phyloP scores from a whole-genome alignment of 2,888 invertebrate genomes.

The Micoletzkya japonica region DNA sequence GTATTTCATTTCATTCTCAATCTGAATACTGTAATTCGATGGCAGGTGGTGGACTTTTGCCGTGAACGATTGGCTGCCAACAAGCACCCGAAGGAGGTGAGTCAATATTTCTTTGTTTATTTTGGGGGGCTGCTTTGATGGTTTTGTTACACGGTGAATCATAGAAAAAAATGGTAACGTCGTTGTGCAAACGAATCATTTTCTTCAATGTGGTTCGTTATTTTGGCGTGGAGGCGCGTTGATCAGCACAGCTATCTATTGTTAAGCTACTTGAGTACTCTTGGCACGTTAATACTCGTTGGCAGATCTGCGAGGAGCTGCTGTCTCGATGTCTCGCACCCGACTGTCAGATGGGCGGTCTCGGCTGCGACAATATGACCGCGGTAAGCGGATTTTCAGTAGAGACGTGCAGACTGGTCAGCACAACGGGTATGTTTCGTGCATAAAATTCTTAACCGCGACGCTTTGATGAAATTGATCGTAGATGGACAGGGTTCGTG shows the following conservation, averaged over 20 bases:
- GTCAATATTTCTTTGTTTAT: conserved; percentile 29
- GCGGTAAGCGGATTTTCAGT: conserved; percentile 73
- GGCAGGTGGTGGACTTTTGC: conserved; percentile 81
- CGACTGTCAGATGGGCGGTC: conserved; percentile 91
- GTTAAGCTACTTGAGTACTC: too few relatives aligned
- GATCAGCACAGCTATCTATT: too few relatives aligned
- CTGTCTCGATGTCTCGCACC: conserved; percentile 94
- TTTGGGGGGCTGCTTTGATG: conserved; percentile 4
- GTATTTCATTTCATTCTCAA: not conserved
- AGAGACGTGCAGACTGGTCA: not conserved
- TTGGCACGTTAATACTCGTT: conserved; percentile 24
- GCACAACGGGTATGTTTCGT: not conserved
- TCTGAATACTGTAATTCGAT: not conserved
- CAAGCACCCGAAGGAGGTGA: conserved; percentile 81
- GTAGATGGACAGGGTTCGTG: too few relatives aligned
- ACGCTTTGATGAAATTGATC: too few relatives aligned
- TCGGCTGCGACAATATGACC: conserved; percentile 98
- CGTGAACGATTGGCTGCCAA: conserved; percentile 79
- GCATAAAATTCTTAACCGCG: too few relatives aligned
- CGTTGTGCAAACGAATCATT: too few relatives aligned
- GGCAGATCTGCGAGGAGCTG: conserved; percentile 87
- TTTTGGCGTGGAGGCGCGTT: too few relatives aligned
- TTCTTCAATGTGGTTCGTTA: too few relatives aligned
- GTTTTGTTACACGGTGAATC: too few relatives aligned
- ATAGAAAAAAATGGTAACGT: too few relatives aligned